A percentile compares a stretch with the other conserved stretches of the same genome.
These are phyloP conservation scores for Meloidogyne hapla DNA, from an alignment of 1,140 invertebrate species.

Conservation along the genomic window DNA sequence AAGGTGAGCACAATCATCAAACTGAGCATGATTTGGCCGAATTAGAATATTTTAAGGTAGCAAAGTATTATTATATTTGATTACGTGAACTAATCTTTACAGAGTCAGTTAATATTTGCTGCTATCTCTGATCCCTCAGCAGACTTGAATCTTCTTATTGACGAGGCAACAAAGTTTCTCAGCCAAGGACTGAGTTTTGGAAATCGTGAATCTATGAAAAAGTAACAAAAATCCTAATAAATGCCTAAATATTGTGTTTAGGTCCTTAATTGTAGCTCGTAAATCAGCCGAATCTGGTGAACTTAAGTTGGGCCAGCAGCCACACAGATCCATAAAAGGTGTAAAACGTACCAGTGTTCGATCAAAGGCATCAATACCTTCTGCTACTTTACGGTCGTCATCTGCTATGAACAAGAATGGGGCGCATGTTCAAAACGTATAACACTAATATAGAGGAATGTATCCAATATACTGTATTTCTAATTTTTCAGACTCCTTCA, in stretches of 20 bases:
- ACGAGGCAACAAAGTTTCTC: constrained; percentile 43
- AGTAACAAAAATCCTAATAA: constrained; percentile 16
- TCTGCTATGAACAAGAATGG: constrained; percentile 18
- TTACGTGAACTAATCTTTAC: constrained; percentile 14
- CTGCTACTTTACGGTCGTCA: background rate
- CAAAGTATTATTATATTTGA: background rate
- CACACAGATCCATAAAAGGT: background rate
- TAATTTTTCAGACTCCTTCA: background rate
- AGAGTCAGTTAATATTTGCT: constrained; percentile 54
- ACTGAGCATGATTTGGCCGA: constrained; percentile 55
- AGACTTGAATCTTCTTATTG: constrained; percentile 50
- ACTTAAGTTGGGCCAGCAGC: constrained; percentile 35
- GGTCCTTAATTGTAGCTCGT: constrained; percentile 50
- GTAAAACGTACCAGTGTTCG: constrained; percentile 36
- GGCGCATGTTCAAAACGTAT: background rate
- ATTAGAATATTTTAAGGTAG: constrained; percentile 52
- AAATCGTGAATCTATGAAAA: constrained; percentile 49
- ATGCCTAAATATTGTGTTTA: background rate
- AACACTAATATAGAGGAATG: constrained; percentile 4
- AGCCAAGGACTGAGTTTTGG: constrained; percentile 42
- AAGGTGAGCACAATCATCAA: constrained; percentile 53
- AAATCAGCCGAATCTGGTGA: constrained; percentile 54
- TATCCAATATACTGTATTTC: background rate
- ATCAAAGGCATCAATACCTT: background rate
- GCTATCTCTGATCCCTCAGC: constrained; percentile 47